A percentile compares a stretch with the other conserved stretches of the same genome.
These are phyloP conservation scores for Antitype chi DNA, from an alignment of 2,888 invertebrate genomes.

Conservation along the genomic window DNA sequence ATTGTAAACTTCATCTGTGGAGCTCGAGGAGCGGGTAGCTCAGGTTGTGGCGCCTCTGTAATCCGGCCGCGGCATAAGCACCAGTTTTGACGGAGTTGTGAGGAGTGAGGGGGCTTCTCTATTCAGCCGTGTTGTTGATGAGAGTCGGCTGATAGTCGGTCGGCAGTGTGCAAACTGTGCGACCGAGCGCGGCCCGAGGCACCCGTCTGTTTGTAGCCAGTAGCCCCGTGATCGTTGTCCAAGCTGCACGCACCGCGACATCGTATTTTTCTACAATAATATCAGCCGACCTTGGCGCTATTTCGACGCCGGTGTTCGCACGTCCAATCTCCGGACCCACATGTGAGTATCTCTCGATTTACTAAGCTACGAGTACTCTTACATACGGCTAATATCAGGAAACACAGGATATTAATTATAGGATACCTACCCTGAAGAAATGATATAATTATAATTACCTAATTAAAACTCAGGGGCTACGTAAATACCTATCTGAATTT, in stretches of 20 bases:
- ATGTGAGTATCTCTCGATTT: slow-evolving; percentile 76
- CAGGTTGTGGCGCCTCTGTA: slow-evolving; percentile 42
- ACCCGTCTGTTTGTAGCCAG: slow-evolving; percentile 44
- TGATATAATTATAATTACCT: background rate
- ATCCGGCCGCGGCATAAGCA: background rate
- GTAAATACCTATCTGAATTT: background rate
- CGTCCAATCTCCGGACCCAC: slow-evolving; percentile 66
- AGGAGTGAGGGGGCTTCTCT: background rate
- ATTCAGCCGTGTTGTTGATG: slow-evolving; percentile 19
- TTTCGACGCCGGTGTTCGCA: slow-evolving; percentile 76
- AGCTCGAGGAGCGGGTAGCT: slow-evolving; percentile 8
- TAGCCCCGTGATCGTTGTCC: slow-evolving; percentile 26
- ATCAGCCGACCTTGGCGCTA: slow-evolving; percentile 80
- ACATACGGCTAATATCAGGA: slow-evolving; percentile 1
- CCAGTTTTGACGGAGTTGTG: background rate
- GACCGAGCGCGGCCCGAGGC: slow-evolving; percentile 45
- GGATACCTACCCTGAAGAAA: background rate
- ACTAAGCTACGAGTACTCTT: slow-evolving; percentile 29
- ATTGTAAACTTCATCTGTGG: slow-evolving; percentile 11
- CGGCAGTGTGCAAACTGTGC: slow-evolving; percentile 55
- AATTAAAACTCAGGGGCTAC: background rate
- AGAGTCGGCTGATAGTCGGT: background rate
- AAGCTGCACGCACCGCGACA: slow-evolving; percentile 49
- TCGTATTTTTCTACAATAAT: slow-evolving; percentile 64
- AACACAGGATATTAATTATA: background rate